Base-by-base conservation (phyloP, 1,140 invertebrate species). In the Cataglyphis hispanica region DNA sequence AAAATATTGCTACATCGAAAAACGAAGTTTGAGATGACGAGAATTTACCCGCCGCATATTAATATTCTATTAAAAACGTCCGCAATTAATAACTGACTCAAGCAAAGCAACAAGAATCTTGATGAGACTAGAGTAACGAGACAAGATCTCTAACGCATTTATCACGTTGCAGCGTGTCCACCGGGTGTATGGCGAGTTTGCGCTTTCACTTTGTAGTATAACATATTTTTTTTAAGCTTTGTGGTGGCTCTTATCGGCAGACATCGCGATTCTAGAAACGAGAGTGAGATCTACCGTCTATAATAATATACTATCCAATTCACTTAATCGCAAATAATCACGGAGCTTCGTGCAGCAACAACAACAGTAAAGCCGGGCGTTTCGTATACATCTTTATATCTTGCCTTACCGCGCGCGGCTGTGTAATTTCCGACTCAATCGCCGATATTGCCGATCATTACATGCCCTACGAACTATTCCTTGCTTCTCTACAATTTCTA, bases 261-360 rank as follows among this genome's bases (percentile, higher is more conserved):
- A 74, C 78, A 83, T 83, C 78, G 78, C 78, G 78, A 74, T 53
- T 70, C 34, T 53, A 37, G 53, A 16, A 37, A 83, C 60, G 67
- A 50, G 46, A 50, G 13, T 19, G 46, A 83, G 60, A 83, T 72
- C 66, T 13, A 37, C 40, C 34, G 34, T 83, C 67, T 72, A 31
- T 85, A 90, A 90, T 90, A 56, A 87, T 86, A 86, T 43, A 16
- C 84, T 78, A 58, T 89, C 25, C 75, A 89, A 89, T 89, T 89
- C 76, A 76, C 78, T 89, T 83, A 86, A 89, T 89, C 76, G 81
- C 77, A 70, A 88, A 86, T 89, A 89, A 89, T 89, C 85, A 90
- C 74, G 40, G 60, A 75, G 72, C 66, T 50, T 56, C 72, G 84
- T 72, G 84, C 34, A 27, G 84, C 34, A 27, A 77, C 75, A 87